Evolutionary conservation across 1,140 invertebrate genomes (phyloP).

Genomic region (Drosophila dunni): DNA sequence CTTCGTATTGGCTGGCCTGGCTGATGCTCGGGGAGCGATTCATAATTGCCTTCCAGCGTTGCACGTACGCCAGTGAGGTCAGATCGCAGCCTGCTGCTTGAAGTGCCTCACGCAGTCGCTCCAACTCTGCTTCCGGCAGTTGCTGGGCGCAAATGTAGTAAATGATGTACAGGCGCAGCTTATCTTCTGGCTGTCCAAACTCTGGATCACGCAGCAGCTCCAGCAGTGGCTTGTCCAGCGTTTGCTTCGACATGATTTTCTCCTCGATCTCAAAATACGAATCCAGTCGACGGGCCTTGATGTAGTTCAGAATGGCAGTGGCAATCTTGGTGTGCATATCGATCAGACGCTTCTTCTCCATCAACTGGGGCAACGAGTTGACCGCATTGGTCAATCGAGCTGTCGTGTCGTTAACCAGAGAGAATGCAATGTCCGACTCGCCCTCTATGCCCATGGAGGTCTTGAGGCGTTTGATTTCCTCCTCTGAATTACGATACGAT

Average conservation of each 20-base stretch:
- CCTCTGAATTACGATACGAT: slow-evolving; percentile 95
- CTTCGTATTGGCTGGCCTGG: slow-evolving; percentile 91
- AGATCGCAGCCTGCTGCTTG: slow-evolving; percentile 93
- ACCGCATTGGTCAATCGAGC: slow-evolving; percentile 97
- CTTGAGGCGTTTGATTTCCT: slow-evolving; percentile 98
- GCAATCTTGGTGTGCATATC: slow-evolving; percentile 99
- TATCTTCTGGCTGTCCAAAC: slow-evolving; percentile 95
- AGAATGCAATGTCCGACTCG: slow-evolving; percentile 90
- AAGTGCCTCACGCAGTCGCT: slow-evolving; percentile 92
- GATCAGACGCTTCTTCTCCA: slow-evolving; percentile 98
- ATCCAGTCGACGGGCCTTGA: slow-evolving; percentile 94
- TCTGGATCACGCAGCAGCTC: slow-evolving; percentile 94
- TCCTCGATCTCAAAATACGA: slow-evolving; percentile 99
- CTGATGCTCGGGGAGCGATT: slow-evolving; percentile 70
- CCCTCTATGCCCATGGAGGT: slow-evolving; percentile 94
- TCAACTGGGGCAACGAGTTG: slow-evolving; percentile 96
- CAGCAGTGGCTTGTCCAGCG: slow-evolving; percentile 90
- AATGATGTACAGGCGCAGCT: slow-evolving; percentile 97
- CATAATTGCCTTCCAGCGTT: slow-evolving; percentile 90
- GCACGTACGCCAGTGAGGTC: slow-evolving; percentile 92
- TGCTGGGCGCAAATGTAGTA: slow-evolving; percentile 94
- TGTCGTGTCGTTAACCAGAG: slow-evolving; percentile 96
- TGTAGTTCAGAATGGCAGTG: slow-evolving; percentile 95
- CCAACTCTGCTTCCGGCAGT: slow-evolving; percentile 92
- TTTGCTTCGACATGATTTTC: slow-evolving; percentile 95